Percentiles rank a stretch among this genome's conserved stretches.
phyloP scores from a whole-genome alignment of 2,797 vertebrate genomes.

The Nannoperca obscura region DNA sequence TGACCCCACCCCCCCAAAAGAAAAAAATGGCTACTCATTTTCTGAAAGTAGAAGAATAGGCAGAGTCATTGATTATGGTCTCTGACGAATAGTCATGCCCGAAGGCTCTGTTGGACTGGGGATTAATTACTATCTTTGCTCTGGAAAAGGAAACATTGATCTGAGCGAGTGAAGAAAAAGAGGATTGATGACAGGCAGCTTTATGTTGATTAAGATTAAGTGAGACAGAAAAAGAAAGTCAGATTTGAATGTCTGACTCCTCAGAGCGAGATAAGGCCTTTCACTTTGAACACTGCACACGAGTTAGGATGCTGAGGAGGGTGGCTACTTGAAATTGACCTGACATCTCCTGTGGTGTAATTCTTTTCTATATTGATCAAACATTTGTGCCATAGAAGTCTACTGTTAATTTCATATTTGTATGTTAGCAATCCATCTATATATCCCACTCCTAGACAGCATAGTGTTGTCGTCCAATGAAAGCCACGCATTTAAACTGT shows the following conservation, averaged over 20 bases:
- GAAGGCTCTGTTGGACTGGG: constrained; percentile 75
- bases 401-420: background rate
- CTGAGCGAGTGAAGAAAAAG: constrained; percentile 75
- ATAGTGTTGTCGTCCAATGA: background rate
- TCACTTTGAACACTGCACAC: constrained; percentile 33
- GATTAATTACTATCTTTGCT: constrained; percentile 83
- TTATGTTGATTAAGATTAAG: constrained; percentile 81
- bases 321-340: background rate
- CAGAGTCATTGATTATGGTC: constrained; percentile 70
- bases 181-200: constrained; percentile 80
- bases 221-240: constrained; percentile 46
- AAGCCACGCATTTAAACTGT: background rate
- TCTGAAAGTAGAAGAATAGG: constrained; percentile 63
- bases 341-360: background rate
- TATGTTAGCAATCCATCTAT: background rate
- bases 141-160: constrained; percentile 85
- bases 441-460: background rate
- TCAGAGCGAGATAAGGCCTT: constrained; percentile 42
- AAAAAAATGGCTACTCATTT: constrained; percentile 60
- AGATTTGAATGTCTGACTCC: constrained; percentile 50
- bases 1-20: constrained; percentile 22
- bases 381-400: background rate
- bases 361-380: background rate
- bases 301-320: constrained; percentile 11
- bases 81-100: constrained; percentile 75